These are phyloP conservation scores for Rhinichthys osculus DNA, from an alignment of 2,797 vertebrate species.

Conservation along the genomic window DNA sequence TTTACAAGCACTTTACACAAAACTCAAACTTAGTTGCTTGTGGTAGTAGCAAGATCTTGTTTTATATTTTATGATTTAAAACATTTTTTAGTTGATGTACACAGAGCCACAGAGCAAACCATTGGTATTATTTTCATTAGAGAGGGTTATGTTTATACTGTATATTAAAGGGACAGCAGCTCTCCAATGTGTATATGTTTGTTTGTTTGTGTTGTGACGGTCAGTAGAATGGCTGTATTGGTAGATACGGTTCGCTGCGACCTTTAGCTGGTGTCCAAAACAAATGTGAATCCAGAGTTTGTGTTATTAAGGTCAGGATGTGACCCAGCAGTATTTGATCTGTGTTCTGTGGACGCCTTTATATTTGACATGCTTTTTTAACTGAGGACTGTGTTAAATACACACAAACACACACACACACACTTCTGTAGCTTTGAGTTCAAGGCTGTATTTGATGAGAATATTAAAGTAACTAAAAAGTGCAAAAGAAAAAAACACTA, in stretches of 20 bases:
- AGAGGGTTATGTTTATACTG: conserved; percentile 52
- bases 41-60: conserved; percentile 75
- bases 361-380: conserved; percentile 17
- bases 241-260: conserved; percentile 55
- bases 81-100: conserved; percentile 57
- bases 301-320: conserved; percentile 58
- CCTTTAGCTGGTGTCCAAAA: conserved; percentile 61
- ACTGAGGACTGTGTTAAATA: conserved; percentile 26
- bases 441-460: neutral
- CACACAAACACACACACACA: conserved; percentile 28
- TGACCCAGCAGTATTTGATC: conserved; percentile 40
- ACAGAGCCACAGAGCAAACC: conserved; percentile 60
- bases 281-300: conserved; percentile 70
- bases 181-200: conserved; percentile 45
- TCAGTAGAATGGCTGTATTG: conserved; percentile 18
- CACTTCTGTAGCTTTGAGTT: neutral
- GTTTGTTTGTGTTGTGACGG: conserved; percentile 12
- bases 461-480: neutral
- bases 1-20: conserved; percentile 86
- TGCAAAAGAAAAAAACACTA: neutral
- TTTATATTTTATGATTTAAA: conserved; percentile 73
- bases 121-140: conserved; percentile 59
- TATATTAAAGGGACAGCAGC: conserved; percentile 68
- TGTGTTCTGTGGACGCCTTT: conserved; percentile 12
- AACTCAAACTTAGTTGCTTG: conserved; percentile 75